These are phyloP conservation scores for Pogonomyrmex barbatus DNA, from an alignment of 1,140 invertebrate species.

Conservation along the genomic window DNA sequence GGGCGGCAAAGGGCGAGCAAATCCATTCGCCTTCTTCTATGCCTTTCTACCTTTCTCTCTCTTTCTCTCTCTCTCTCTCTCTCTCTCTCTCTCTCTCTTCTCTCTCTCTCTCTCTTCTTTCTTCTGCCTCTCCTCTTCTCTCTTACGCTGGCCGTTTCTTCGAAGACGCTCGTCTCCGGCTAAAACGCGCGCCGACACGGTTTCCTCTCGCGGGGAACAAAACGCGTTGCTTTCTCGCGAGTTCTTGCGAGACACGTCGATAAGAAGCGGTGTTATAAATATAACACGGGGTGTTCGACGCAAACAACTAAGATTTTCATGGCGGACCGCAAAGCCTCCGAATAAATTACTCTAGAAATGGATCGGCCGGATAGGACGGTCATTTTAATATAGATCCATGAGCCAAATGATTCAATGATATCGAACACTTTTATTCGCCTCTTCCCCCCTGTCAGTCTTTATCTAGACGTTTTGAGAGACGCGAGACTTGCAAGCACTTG, in stretches of 20 bases:
- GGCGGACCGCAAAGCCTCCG: neutral
- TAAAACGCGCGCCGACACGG: constrained; percentile 20
- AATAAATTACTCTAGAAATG: constrained; percentile 47
- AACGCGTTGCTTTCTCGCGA: constrained; percentile 41
- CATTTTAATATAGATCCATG: constrained; percentile 31
- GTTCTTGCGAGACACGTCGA: constrained; percentile 50
- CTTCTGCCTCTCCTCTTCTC: neutral
- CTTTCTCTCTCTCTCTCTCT: neutral
- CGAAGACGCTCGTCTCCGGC: constrained; percentile 60
- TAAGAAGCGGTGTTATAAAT: constrained; percentile 2
- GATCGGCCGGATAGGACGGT: neutral
- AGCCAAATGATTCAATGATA: constrained; percentile 31
- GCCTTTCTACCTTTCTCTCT: neutral
- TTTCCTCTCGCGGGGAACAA: constrained; percentile 35
- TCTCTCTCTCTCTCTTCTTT: neutral
- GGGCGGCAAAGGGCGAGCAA: constrained; percentile 55
- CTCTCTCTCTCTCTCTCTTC: neutral
- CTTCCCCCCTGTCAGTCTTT: neutral
- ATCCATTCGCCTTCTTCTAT: constrained; percentile 55
- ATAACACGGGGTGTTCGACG: neutral
- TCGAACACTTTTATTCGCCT: constrained; percentile 30
- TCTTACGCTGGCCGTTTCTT: constrained; percentile 62
- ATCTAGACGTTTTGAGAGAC: neutral
- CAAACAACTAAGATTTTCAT: constrained; percentile 13
- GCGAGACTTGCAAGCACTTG: neutral